A percentile compares a stretch with the other conserved stretches of the same genome.
These are phyloP conservation scores for Eriosoma lanigerum DNA, from an alignment of 1,140 invertebrate genomes.

Conservation along the genomic window DNA sequence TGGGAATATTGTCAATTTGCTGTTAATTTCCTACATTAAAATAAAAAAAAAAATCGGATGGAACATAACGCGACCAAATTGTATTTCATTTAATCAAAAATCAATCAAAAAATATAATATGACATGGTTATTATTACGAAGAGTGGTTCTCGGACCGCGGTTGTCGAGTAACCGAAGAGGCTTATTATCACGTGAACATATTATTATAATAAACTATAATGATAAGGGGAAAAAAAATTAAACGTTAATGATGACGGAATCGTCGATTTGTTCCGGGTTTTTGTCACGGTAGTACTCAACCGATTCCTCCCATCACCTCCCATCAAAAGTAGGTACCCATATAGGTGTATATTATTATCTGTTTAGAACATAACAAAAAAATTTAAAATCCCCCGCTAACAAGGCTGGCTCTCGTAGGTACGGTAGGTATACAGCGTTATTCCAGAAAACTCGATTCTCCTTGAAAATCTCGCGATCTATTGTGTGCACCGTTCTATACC, in stretches of 20 bases:
- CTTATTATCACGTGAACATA: slow-evolving; percentile 4
- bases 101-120: too few species aligned
- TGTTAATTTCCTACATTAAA: too few species aligned
- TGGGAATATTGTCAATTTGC: too few species aligned
- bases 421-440: too few species aligned
- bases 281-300: slow-evolving; percentile 41
- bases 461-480: slow-evolving; percentile 24
- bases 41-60: too few species aligned
- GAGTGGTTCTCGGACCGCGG: too few species aligned
- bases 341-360: too few species aligned
- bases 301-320: not conserved
- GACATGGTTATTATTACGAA: too few species aligned
- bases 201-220: too few species aligned
- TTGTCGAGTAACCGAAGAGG: not conserved
- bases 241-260: slow-evolving; percentile 48
- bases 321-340: too few species aligned
- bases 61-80: too few species aligned
- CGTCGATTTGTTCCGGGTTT: slow-evolving; percentile 46
- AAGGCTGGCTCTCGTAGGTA: not conserved
- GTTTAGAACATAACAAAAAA: not conserved
- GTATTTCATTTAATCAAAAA: too few species aligned
- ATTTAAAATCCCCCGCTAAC: slow-evolving; percentile 34
- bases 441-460: slow-evolving; percentile 42
- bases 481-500: not conserved
- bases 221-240: not conserved